Evolutionary conservation across 2,113 vertebrate genomes (phyloP), one percentile per base, ranked within the genome.

Genomic region (Dromas ardeola): DNA sequence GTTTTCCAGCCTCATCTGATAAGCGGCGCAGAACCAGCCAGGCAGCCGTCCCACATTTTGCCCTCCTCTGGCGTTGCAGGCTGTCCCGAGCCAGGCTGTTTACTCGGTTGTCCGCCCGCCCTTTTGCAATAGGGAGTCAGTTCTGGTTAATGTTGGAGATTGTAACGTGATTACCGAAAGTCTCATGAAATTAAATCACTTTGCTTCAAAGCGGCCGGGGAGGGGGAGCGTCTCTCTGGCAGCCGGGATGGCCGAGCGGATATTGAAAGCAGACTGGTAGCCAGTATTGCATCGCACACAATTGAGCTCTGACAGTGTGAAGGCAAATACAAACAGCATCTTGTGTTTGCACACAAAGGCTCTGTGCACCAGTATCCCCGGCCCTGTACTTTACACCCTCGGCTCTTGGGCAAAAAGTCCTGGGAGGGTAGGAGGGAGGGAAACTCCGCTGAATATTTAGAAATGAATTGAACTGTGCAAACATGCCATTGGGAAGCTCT

Each of bases 61-160:
- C 95, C 76, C 87, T 80, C 83, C 94, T 71, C 95, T 65, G 87
- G 13, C 30, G 1, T 67, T n/a, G 93, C 96, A 8, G 38, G 38
- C 38, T 63, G 47, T 79, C 77, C 93, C 13, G 12, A 89, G 85
- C 59, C 32, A 15, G 76, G 94, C 93, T 93, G 96, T 89, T 97
- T 69, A 45, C 96, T 38, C 88, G 16, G 47, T 89, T 47, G 49
- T 96, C 96, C 91, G 38, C 95, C 93, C 72, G 63, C 79, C 94
- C 93, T 93, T 38, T 25, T 89, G 95, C 97, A 91, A 95, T 58
- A 96, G 95, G 97, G 95, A 98, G 97, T 97, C 96, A 73, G 97
- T 96, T 98, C 98, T 98, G 98, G 97, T 98, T 99, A 98, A 98
- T 98, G 98, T 98, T 98, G 98, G 97, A 99, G 97, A 94, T 97